Percentiles rank a stretch among this genome's conserved stretches.
phyloP scores from a whole-genome alignment of 1,140 invertebrate species.

The Eriocheir sinensis region DNA sequence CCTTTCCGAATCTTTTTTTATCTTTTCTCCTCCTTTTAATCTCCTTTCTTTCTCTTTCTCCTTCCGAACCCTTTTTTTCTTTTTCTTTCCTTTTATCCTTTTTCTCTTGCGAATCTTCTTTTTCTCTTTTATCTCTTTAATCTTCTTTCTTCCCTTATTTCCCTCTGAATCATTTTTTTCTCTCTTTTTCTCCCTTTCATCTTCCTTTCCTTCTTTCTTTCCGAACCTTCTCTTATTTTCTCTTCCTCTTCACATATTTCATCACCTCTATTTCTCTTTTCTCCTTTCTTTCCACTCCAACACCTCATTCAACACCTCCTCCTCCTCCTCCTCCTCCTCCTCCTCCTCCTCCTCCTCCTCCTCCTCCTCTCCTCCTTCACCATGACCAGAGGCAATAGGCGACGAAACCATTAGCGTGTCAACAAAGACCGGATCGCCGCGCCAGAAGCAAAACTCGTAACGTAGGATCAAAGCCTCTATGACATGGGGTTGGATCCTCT shows the following conservation, averaged over 20 bases:
- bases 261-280: too few relatives aligned
- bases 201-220: neutral
- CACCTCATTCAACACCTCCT: neutral
- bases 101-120: too few relatives aligned
- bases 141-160: too few relatives aligned
- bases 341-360: conserved; percentile 8
- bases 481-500: conserved; percentile 20
- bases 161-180: too few relatives aligned
- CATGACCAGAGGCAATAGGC: neutral
- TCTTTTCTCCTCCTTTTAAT: too few relatives aligned
- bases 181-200: neutral
- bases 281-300: neutral
- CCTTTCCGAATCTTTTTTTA: too few relatives aligned
- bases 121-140: too few relatives aligned
- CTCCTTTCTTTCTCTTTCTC: too few relatives aligned
- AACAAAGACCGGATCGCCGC: neutral
- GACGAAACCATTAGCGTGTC: conserved; percentile 11
- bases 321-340: neutral
- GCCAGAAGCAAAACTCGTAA: neutral
- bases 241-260: too few relatives aligned
- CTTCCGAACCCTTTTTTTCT: neutral
- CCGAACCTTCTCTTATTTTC: too few relatives aligned
- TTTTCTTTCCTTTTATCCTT: neutral
- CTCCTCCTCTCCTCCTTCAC: neutral
- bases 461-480: conserved; percentile 19